Conservation (phyloP, 2,888 invertebrate genomes). For the Sphaerophoria rueppellii region DNA sequence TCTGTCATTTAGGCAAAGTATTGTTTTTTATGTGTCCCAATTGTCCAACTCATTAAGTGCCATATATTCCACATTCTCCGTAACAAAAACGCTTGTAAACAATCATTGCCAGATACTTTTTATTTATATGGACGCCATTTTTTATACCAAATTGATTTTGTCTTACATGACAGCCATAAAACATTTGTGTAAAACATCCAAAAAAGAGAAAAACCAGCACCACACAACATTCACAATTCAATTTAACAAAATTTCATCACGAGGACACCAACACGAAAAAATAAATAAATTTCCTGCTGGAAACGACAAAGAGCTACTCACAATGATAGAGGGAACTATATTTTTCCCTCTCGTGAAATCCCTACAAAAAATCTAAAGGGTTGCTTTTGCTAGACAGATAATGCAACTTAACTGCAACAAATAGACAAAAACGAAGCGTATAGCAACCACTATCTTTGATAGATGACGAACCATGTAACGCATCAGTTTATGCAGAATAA, state of each 20-base stretch:
- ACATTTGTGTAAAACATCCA: background rate
- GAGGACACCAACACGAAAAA: conserved; percentile 43
- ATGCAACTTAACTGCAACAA: conserved; percentile 31
- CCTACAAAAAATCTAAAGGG: conserved; percentile 12
- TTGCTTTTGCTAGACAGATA: background rate
- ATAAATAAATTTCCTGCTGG: conserved; percentile 64
- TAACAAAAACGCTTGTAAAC: too few relatives aligned
- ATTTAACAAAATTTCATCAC: conserved; percentile 71
- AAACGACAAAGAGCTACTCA: conserved; percentile 44
- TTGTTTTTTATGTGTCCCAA: too few relatives aligned
- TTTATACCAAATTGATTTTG: too few relatives aligned
- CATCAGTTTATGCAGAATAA: conserved; percentile 47
- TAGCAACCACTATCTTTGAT: conserved; percentile 48
- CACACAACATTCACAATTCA: conserved; percentile 68
- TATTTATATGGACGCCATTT: too few relatives aligned
- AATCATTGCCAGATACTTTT: too few relatives aligned
- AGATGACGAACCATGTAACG: conserved; percentile 67
- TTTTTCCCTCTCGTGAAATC: background rate
- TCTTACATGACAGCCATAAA: too few relatives aligned
- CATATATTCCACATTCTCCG: too few relatives aligned
- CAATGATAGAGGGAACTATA: conserved; percentile 38
- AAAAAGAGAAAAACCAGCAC: conserved; percentile 42
- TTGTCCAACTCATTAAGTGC: too few relatives aligned
- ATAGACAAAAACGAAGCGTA: conserved; percentile 15
- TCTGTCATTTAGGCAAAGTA: too few relatives aligned